Conservation (phyloP, 2,113 vertebrate species). For the Misgurnus mizolepis region DNA sequence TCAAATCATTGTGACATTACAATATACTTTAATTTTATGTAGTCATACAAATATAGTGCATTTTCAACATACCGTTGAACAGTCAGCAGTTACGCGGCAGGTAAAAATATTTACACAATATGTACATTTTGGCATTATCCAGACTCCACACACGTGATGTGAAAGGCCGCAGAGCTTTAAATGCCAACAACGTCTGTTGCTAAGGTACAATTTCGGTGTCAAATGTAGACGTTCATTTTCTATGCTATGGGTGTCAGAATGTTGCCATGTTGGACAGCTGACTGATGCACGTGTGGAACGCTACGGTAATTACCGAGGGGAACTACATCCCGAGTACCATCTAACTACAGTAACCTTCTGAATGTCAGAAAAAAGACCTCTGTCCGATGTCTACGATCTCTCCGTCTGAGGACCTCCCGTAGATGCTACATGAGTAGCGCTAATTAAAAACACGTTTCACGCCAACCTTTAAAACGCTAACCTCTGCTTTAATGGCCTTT, state of each 20-base stretch:
- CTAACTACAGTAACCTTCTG: slow-evolving; percentile 37
- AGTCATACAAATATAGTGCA: background rate
- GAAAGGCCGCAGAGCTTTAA: slow-evolving; percentile 41
- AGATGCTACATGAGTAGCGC: slow-evolving; percentile 35
- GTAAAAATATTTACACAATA: background rate
- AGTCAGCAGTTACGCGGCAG: slow-evolving; percentile 2
- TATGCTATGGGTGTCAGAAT: slow-evolving; percentile 32
- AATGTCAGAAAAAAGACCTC: slow-evolving; percentile 38
- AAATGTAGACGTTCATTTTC: slow-evolving; percentile 33
- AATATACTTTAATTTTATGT: too few relatives aligned
- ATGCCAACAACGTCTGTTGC: slow-evolving; percentile 42
- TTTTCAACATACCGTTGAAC: background rate
- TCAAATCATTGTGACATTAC: too few relatives aligned
- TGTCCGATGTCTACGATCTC: background rate
- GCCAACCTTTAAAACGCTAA: slow-evolving; percentile 69
- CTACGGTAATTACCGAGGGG: slow-evolving; percentile 52
- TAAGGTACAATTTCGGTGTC: slow-evolving; percentile 44
- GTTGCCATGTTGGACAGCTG: slow-evolving; percentile 52
- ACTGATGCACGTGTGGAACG: slow-evolving; percentile 54
- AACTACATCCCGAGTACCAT: slow-evolving; percentile 29
- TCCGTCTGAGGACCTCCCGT: background rate
- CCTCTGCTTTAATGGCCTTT: slow-evolving; percentile 68
- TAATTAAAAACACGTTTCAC: slow-evolving; percentile 69
- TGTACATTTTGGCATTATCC: background rate
- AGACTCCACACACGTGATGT: slow-evolving; percentile 3